Percentiles rank a stretch among this genome's conserved stretches.
Evolutionary conservation across 2,888 invertebrate species (phyloP).

Genomic region (Pherbina coryleti): DNA sequence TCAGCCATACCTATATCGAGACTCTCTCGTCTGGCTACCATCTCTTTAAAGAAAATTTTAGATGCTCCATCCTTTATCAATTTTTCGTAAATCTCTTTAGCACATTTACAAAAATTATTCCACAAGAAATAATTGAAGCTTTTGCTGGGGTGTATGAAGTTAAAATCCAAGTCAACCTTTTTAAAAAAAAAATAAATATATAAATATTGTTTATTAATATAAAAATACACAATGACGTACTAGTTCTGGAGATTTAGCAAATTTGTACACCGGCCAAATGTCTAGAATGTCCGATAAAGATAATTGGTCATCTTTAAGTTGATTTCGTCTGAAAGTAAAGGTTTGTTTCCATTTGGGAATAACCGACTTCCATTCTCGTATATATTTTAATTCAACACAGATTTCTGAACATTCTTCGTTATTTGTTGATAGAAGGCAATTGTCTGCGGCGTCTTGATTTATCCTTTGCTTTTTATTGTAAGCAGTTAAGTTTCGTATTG

Average conservation of each 20-base stretch:
- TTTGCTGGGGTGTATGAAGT: conserved; percentile 25
- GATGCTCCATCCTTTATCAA: conserved; percentile 30
- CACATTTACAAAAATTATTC: conserved; percentile 34
- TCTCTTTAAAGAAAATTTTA: conserved; percentile 35
- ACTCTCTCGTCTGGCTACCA: no score
- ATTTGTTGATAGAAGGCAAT: no score
- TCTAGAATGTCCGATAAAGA: no score
- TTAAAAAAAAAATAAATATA: conserved; percentile 10
- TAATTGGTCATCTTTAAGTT: no score
- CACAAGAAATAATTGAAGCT: conserved; percentile 36
- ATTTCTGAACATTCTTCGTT: neutral
- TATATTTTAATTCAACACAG: neutral
- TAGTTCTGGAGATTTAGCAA: no score
- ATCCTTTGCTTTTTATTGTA: neutral
- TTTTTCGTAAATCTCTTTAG: conserved; percentile 24
- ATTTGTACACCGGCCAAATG: no score
- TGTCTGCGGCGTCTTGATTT: neutral
- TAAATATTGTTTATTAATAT: conserved; percentile 39
- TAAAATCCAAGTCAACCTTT: conserved; percentile 39
- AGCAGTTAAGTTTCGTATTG: neutral
- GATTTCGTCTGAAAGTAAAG: conserved; percentile 23
- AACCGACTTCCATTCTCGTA: no score
- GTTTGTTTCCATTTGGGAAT: neutral
- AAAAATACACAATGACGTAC: neutral
- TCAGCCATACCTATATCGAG: no score